phyloP scores from a whole-genome alignment of 2,888 invertebrate species.

The Pheosia gnoma region DNA sequence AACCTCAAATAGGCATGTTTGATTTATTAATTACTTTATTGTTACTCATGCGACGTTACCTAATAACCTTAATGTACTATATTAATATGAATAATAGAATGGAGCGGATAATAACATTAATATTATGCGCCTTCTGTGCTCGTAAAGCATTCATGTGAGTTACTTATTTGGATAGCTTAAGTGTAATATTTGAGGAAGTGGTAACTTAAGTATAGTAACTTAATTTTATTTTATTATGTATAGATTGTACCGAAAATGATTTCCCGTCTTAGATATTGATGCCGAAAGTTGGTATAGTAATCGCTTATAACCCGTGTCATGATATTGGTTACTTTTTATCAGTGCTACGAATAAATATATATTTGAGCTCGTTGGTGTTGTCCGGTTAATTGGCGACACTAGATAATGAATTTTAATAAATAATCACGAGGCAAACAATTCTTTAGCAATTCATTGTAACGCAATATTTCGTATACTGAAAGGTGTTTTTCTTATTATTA shows the following conservation, averaged over 20 bases:
- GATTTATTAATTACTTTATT: slow-evolving; percentile 8
- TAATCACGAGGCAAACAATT: no score
- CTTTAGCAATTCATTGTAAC: no score
- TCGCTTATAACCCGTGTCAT: no score
- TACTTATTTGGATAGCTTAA: background rate
- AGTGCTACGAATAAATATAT: no score
- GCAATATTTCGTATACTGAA: no score
- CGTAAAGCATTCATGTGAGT: background rate
- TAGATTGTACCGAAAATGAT: no score
- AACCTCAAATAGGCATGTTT: slow-evolving; percentile 13
- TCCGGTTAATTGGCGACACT: no score
- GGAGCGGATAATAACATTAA: slow-evolving; percentile 2
- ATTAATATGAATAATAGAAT: slow-evolving; percentile 1
- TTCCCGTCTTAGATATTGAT: no score
- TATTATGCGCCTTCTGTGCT: background rate
- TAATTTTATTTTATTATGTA: background rate
- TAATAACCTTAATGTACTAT: background rate
- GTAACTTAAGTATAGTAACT: background rate
- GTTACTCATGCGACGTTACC: background rate
- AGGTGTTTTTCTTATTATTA: background rate
- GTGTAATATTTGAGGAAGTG: background rate
- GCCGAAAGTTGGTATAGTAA: no score
- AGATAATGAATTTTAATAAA: no score
- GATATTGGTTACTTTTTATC: no score
- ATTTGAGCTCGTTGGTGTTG: no score